A percentile compares a stretch with the other conserved stretches of the same genome.
phyloP scores from a whole-genome alignment of 2,113 vertebrate species.

The Tinamus guttatus region DNA sequence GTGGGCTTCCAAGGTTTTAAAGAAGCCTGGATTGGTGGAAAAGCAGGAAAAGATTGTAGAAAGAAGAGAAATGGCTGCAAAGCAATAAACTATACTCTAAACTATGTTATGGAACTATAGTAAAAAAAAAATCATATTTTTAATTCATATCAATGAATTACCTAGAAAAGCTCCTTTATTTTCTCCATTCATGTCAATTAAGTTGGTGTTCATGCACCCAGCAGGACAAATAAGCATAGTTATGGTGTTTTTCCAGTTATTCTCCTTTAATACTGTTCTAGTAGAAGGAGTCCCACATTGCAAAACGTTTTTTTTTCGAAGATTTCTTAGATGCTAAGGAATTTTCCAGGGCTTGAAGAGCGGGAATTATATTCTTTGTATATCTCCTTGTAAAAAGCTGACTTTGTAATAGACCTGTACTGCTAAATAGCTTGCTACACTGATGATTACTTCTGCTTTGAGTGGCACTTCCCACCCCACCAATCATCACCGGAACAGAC shows the following conservation, averaged over 20 bases:
- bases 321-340: not conserved
- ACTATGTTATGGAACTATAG: not conserved
- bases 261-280: slow-evolving; percentile 24
- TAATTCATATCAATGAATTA: too few relatives aligned
- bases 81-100: not conserved
- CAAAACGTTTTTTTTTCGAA: not conserved
- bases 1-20: not conserved
- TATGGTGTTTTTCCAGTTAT: not conserved
- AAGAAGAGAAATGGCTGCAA: not conserved
- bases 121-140: not conserved
- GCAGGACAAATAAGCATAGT: not conserved
- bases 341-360: not conserved
- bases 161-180: not conserved
- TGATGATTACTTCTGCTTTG: slow-evolving; percentile 75
- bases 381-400: slow-evolving; percentile 34
- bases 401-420: slow-evolving; percentile 67
- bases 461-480: slow-evolving; percentile 81
- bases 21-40: not conserved
- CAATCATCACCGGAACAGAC: slow-evolving; percentile 79
- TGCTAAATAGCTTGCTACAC: slow-evolving; percentile 74
- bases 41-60: not conserved
- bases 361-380: not conserved
- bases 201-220: not conserved
- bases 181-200: not conserved
- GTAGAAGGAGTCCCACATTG: not conserved